Base-by-base conservation (phyloP, 1,140 invertebrate genomes). In the Brachystomella parvula region DNA sequence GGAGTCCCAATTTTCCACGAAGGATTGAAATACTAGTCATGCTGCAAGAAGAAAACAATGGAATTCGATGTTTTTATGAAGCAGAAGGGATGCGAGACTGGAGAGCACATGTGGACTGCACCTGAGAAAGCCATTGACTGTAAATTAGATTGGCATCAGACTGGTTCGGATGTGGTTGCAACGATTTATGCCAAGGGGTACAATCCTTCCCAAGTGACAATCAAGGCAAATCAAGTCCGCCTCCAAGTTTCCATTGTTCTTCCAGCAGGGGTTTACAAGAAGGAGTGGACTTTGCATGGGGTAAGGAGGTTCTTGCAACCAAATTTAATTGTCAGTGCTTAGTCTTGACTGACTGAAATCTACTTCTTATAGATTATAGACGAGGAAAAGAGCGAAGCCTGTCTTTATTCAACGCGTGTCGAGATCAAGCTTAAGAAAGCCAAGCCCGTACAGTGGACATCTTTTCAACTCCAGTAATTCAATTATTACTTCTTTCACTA, bases 11-110 rank as follows among this genome's bases (percentile, higher is more conserved):
- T 99, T 49, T 99, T 99, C 77, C 96, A 99, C 76, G 96, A 99
- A 82, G 96, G 94, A 0, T 81, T 98, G 76, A 99, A 99, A 79
- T 99, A 87, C 78, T 99, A 96, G 96, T 90, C 60, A n/a, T 98
- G 96, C 75, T 98, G 95, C 75, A 83, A 89, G 70, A 90, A 89
- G 74, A 89, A 88, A 74, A 98, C 95, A 1, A 88, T 90, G 19
- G 94, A 98, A 76, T 53, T 58, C 56, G 24, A 61, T 9, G 57
- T 3, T 3, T 64, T n/a, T 28, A 2, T 61, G 53, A 57, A 30
- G 15, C 26, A 56, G 26, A 56, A 56, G 26, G 53, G 53, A 21
- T 56, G 53, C 53, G 26, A 9, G 12, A 15, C 6, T 29, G 9
- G 58, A 12, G 29, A 60, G 24, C 58, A 60, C 6, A 29, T 6